Evolutionary conservation across 2,113 vertebrate genomes (phyloP).

Genomic region (Stercorarius parasiticus): DNA sequence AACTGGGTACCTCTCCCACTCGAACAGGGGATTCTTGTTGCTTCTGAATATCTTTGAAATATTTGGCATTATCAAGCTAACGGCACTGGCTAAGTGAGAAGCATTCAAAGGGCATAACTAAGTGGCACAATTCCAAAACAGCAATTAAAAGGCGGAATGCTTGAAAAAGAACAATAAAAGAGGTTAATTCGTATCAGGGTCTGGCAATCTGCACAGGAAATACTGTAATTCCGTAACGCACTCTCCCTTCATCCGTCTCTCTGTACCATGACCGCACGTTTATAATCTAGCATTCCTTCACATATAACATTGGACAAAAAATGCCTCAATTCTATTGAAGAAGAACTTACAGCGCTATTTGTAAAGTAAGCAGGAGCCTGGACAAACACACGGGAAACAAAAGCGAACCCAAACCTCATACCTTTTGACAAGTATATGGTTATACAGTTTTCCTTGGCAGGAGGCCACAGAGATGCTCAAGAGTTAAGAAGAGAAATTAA

Average conservation of each 20-base stretch:
- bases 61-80: constrained; percentile 24
- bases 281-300: not conserved
- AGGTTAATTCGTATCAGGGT: constrained; percentile 47
- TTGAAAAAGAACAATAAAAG: constrained; percentile 61
- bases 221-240: not conserved
- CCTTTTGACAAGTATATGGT: not conserved
- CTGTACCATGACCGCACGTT: not conserved
- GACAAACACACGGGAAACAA: not conserved
- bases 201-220: constrained; percentile 45
- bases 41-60: constrained; percentile 17
- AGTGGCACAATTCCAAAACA: constrained; percentile 52
- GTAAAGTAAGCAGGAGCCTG: not conserved
- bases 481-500: not conserved
- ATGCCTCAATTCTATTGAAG: not conserved
- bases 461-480: not conserved
- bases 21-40: not conserved
- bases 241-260: not conserved
- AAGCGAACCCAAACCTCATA: not conserved
- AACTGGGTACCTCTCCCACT: not conserved
- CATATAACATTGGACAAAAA: not conserved
- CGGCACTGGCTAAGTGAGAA: constrained; percentile 36
- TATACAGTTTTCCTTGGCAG: not conserved
- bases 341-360: not conserved
- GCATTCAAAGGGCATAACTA: constrained; percentile 52
- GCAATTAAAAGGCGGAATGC: constrained; percentile 62